Evolutionary conservation across 2,797 vertebrate species (phyloP).

Genomic region (Allobates femoralis): DNA sequence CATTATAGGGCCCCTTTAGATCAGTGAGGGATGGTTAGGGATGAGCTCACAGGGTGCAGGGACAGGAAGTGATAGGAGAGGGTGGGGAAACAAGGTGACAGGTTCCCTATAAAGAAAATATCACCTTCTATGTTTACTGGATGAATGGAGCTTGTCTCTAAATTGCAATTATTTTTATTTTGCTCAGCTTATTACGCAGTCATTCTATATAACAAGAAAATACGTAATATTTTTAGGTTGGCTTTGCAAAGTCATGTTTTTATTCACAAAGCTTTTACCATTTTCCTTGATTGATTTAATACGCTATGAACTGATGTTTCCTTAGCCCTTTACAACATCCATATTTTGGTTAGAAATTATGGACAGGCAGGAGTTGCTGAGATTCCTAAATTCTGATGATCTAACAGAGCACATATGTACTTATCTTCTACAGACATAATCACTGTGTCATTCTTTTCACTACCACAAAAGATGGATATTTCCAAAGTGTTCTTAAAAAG

Average conservation of each 20-base stretch:
- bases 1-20: too few species aligned
- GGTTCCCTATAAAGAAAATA: neutral
- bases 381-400: slow-evolving; percentile 79
- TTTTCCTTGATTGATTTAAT: neutral
- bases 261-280: neutral
- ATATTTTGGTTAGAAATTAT: slow-evolving; percentile 9
- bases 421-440: slow-evolving; percentile 83
- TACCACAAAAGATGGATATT: slow-evolving; percentile 79
- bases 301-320: neutral
- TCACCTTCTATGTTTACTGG: neutral
- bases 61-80: too few species aligned
- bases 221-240: too few species aligned
- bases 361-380: slow-evolving; percentile 64
- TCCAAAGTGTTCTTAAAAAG: slow-evolving; percentile 77
- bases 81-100: too few species aligned
- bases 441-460: slow-evolving; percentile 82
- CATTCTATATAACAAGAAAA: neutral
- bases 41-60: too few species aligned
- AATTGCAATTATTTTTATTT: neutral
- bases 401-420: slow-evolving; percentile 79
- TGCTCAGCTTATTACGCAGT: neutral
- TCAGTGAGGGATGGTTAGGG: too few species aligned
- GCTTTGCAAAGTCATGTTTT: neutral
- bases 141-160: neutral
- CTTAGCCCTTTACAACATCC: neutral